Evolutionary conservation across 2,888 invertebrate genomes (phyloP), one percentile per base, ranked within the genome.

Genomic region (Ptychoptera contaminata): DNA sequence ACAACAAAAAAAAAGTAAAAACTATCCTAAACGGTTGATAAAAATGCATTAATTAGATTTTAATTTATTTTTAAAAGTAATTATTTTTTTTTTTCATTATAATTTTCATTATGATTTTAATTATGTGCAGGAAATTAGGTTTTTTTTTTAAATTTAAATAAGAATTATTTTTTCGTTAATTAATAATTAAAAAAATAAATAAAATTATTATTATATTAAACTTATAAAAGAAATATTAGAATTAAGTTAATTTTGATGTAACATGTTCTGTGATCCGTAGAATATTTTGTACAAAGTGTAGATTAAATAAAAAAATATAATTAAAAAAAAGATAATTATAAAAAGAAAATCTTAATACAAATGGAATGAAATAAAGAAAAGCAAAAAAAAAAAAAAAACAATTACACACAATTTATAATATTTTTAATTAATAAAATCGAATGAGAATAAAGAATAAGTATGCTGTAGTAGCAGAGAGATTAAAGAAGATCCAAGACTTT

Each of bases 261-360:
- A 47, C 37, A 58, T 62, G 59, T 62, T 63, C 63, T 63, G 63
- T 63, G 63, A 63, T 63, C 61, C 59, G 61, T 63, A 62, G 62
- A 57, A 62, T 62, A 62, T 60, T 61, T 61, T 62, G 61, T 62
- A 62, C 59, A 61, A 62, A 62, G 58, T 61, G 60, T 58, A 53
- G 54, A 61, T 57, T 58, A 57, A 56, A 41, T 29, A 23, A 43
- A 32, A 37, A 2, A 45, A 38, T 37, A 48, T n/a, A 16, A 34
- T 11, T n/a, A 11, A 34, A 43, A n/a, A 43, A 35, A 43, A 16
- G 7, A 34, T 23, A 34, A 16, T 9, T 36, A 37, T 14, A 35
- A 16, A 34, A 35, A 16, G 6, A 14, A 10, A 16, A 35, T 16
- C 11, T 12, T 16, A 41, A 42, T 35, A 15, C 15, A 16, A 11